Conservation (phyloP, 2,113 vertebrate species). For the Callocephalon fimbriatum region DNA sequence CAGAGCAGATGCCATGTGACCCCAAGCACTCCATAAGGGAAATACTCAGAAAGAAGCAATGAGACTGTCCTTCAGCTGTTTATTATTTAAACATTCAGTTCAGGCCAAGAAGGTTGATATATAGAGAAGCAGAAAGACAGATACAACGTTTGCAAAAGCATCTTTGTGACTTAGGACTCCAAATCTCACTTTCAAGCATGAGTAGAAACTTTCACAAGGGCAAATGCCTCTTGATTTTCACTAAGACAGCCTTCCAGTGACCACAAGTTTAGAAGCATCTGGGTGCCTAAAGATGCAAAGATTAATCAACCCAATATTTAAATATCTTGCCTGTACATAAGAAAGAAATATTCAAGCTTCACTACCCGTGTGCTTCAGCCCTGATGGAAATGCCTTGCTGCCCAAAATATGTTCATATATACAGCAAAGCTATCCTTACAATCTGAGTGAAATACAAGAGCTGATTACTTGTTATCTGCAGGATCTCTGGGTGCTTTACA, state of each 20-base stretch:
- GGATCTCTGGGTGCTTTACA: not conserved
- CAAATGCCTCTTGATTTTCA: not conserved
- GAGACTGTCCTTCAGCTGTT: constrained; percentile 28
- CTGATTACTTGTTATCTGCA: not conserved
- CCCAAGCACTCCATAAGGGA: not conserved
- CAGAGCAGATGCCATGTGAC: constrained; percentile 1
- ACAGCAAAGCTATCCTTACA: not conserved
- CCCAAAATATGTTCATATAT: not conserved
- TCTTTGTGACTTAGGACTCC: not conserved
- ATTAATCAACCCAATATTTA: not conserved
- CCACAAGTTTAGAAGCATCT: not conserved
- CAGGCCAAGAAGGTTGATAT: constrained; percentile 42
- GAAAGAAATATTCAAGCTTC: not conserved
- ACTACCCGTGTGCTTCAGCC: not conserved
- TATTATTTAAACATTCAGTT: constrained; percentile 19
- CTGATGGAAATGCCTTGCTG: not conserved
- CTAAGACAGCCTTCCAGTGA: not conserved
- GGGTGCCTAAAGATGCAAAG: not conserved
- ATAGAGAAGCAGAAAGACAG: constrained; percentile 11
- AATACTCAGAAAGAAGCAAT: constrained; percentile 9
- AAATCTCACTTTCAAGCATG: not conserved
- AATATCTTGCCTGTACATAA: not conserved
- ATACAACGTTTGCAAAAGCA: not conserved
- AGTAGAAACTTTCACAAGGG: not conserved
- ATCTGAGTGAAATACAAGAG: not conserved